Conservation (phyloP, 2,888 invertebrate genomes). For the Chydorus sphaericus region DNA sequence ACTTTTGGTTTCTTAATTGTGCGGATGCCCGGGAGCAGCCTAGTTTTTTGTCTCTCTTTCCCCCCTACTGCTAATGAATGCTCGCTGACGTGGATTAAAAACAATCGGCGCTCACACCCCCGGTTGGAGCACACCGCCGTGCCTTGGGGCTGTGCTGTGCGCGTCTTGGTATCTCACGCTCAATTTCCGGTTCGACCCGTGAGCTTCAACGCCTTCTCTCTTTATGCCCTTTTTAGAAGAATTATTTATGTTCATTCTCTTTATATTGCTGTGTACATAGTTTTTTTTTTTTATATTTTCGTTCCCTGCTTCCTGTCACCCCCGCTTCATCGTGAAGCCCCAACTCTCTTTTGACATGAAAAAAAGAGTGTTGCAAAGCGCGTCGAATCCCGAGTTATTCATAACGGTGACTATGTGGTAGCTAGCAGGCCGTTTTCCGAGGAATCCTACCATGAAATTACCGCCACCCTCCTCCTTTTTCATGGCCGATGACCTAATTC, state of each 20-base stretch:
- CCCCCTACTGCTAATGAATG: neutral
- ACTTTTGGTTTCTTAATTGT: neutral
- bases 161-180: constrained; percentile 1
- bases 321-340: no score
- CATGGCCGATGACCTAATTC: constrained; percentile 4
- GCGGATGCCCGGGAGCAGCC: neutral
- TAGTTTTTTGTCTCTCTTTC: neutral
- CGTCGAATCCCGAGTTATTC: no score
- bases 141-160: neutral
- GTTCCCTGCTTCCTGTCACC: neutral
- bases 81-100: neutral
- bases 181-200: neutral
- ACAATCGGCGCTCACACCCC: no score
- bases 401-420: no score
- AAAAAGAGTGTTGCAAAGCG: neutral
- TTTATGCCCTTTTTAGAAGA: neutral
- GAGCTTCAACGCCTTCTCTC: neutral
- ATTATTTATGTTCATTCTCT: neutral
- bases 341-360: no score
- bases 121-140: neutral
- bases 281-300: neutral
- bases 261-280: neutral
- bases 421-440: no score
- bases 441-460: neutral
- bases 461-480: neutral